Conservation (phyloP, 2,888 invertebrate species). For the Biston betularia region DNA sequence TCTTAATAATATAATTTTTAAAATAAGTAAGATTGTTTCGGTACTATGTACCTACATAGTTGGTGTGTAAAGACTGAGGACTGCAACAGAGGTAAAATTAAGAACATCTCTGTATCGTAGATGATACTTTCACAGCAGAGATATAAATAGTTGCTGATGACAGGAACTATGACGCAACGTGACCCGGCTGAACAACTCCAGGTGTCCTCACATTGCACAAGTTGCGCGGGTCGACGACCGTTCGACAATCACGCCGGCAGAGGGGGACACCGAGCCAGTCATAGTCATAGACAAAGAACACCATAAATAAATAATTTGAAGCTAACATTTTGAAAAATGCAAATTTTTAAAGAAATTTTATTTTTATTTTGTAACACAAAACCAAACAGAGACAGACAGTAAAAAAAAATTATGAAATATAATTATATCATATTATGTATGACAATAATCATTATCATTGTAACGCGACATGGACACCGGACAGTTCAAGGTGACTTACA, state of each 20-base stretch:
- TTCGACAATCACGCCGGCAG: constrained; percentile 62
- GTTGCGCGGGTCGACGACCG: constrained; percentile 67
- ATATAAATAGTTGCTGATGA: constrained; percentile 43
- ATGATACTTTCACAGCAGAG: constrained; percentile 10
- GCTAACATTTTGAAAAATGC: background rate
- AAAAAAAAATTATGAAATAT: too few relatives aligned
- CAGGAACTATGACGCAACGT: constrained; percentile 57
- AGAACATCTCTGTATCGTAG: constrained; percentile 2
- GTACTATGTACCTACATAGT: background rate
- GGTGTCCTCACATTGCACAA: constrained; percentile 71
- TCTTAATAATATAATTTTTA: too few relatives aligned
- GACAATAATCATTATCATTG: too few relatives aligned
- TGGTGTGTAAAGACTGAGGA: background rate
- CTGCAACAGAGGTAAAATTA: constrained; percentile 9
- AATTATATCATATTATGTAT: too few relatives aligned
- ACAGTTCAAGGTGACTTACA: too few relatives aligned
- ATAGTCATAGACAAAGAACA: constrained; percentile 62
- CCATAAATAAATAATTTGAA: constrained; percentile 28
- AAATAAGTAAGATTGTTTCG: too few relatives aligned
- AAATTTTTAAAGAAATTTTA: too few relatives aligned
- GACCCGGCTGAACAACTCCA: constrained; percentile 61
- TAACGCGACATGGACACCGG: background rate
- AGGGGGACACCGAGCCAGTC: constrained; percentile 46
- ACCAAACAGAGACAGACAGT: too few relatives aligned
- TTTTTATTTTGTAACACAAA: too few relatives aligned